Percentiles rank a stretch among this genome's conserved stretches.
Evolutionary conservation across 2,797 vertebrate genomes (phyloP).

Genomic region (Helarctos malayanus): DNA sequence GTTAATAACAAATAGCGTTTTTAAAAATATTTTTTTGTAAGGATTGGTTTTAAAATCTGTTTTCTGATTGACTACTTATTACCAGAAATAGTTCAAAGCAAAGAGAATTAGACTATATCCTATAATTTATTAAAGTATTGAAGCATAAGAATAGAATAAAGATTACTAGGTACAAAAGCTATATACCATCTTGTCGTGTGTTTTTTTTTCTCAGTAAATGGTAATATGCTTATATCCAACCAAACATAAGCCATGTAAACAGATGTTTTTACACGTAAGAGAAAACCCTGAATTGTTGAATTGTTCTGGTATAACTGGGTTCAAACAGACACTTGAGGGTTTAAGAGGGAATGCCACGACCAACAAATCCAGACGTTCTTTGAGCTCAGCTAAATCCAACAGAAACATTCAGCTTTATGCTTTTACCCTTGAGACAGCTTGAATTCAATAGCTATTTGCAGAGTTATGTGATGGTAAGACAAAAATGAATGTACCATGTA

Average conservation of each 20-base stretch:
- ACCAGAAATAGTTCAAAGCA: background rate
- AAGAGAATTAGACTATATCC: background rate
- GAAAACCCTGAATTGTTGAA: slow-evolving; percentile 83
- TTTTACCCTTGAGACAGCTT: slow-evolving; percentile 85
- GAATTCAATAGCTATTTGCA: slow-evolving; percentile 86
- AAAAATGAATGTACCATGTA: slow-evolving; percentile 85
- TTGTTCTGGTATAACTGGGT: slow-evolving; percentile 77
- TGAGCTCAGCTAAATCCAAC: slow-evolving; percentile 85
- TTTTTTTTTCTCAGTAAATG: slow-evolving; percentile 59
- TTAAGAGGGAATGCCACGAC: slow-evolving; percentile 83
- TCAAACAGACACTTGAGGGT: slow-evolving; percentile 79
- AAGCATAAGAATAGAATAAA: slow-evolving; percentile 43
- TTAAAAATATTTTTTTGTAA: background rate
- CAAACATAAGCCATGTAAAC: slow-evolving; percentile 80
- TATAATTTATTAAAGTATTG: slow-evolving; percentile 33
- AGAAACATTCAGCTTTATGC: slow-evolving; percentile 88
- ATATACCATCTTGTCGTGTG: background rate
- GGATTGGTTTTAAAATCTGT: background rate
- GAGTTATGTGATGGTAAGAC: slow-evolving; percentile 84
- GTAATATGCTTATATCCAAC: slow-evolving; percentile 81
- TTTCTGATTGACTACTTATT: slow-evolving; percentile 13
- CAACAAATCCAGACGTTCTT: slow-evolving; percentile 84
- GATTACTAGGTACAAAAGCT: slow-evolving; percentile 11
- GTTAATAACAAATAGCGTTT: background rate
- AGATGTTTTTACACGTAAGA: slow-evolving; percentile 84